Percentiles rank a stretch among this genome's conserved stretches.
phyloP scores from a whole-genome alignment of 1,140 invertebrate species.

The Hermatobates lingyangjiaoensis region DNA sequence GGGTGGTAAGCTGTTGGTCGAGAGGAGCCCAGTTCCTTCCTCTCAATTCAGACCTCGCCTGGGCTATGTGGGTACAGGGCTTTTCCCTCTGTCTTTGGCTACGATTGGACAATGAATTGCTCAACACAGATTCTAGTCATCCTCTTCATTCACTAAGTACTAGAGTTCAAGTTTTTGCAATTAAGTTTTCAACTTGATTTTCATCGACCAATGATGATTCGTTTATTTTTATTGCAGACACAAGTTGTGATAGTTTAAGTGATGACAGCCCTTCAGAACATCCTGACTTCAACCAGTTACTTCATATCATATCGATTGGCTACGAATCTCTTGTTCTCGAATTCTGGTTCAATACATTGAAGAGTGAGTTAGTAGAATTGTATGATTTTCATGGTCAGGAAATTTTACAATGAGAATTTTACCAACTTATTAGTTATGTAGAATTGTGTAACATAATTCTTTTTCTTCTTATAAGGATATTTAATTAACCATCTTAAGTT shows the following conservation, averaged over 20 bases:
- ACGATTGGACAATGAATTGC: constrained; percentile 24
- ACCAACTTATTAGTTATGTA: no score
- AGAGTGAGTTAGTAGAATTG: neutral
- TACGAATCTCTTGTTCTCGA: constrained; percentile 28
- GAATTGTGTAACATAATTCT: no score
- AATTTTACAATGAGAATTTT: neutral
- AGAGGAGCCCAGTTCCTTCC: constrained; percentile 28
- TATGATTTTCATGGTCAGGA: neutral
- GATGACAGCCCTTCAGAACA: neutral
- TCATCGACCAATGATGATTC: no score
- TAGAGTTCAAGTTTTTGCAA: no score
- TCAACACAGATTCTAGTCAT: no score
- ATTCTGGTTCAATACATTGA: constrained; percentile 18
- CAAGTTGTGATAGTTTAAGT: constrained; percentile 7
- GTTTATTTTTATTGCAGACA: constrained; percentile 3
- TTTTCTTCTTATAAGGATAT: no score
- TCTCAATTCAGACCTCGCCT: constrained; percentile 29
- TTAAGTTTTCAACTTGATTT: no score
- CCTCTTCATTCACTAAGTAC: no score
- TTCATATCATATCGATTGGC: constrained; percentile 34
- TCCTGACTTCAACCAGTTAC: constrained; percentile 11
- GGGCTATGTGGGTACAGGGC: constrained; percentile 39
- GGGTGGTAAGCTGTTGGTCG: constrained; percentile 27
- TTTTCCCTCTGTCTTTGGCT: constrained; percentile 36
- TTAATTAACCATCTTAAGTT: no score